Evolutionary conservation across 2,888 invertebrate genomes (phyloP).

Genomic region (Exephanes ischioxanthus): DNA sequence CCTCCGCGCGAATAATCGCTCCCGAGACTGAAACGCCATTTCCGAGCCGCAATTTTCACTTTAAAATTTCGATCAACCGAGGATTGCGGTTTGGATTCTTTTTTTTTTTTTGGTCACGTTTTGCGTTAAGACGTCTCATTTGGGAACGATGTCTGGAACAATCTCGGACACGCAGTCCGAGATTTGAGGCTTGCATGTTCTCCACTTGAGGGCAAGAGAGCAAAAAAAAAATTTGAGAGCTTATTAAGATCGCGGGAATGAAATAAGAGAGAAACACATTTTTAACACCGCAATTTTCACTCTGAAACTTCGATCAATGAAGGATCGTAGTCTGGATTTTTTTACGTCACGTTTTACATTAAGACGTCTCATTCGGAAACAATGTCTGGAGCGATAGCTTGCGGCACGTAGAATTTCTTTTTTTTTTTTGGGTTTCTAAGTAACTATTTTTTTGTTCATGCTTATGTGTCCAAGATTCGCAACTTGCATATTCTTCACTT

Average conservation of each 20-base stretch:
- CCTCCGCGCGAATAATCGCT: not conserved
- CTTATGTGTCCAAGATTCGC: no score
- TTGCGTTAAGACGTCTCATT: not conserved
- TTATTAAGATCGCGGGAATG: not conserved
- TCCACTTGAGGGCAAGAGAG: no score
- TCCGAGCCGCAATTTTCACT: not conserved
- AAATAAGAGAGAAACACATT: not conserved
- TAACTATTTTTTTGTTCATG: no score
- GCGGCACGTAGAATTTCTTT: no score
- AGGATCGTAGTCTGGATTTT: not conserved
- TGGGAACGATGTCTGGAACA: no score
- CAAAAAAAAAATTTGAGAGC: not conserved
- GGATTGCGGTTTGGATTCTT: not conserved
- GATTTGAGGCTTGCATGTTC: no score
- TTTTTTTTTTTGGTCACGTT: not conserved
- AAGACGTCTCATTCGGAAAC: no score
- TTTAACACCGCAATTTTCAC: conserved; percentile 8
- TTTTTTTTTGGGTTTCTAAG: no score
- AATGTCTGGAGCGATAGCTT: no score
- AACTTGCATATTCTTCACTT: no score
- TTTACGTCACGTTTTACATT: no score
- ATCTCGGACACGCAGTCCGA: no score
- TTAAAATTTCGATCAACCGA: not conserved
- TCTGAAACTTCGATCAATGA: not conserved
- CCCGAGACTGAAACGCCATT: not conserved